Conservation (phyloP, 2,113 vertebrate genomes). For the Bagarius yarrelli region DNA sequence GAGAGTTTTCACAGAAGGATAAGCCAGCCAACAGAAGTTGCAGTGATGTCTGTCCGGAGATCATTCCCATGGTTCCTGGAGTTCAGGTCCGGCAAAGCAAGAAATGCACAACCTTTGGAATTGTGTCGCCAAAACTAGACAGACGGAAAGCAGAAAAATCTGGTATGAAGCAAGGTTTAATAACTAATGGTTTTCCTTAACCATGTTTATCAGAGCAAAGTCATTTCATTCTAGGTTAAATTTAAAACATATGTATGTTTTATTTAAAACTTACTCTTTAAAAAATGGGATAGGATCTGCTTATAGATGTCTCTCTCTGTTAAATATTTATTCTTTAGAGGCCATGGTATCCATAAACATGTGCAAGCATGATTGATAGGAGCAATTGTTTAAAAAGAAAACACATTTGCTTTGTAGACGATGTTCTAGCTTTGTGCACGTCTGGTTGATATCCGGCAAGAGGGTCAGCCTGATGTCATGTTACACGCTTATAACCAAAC, state of each 20-base stretch:
- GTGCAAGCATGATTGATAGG: slow-evolving; percentile 35
- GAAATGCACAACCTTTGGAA: slow-evolving; percentile 63
- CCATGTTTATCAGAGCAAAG: background rate
- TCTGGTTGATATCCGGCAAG: slow-evolving; percentile 21
- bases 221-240: background rate
- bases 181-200: background rate
- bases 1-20: slow-evolving; percentile 73
- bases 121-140: slow-evolving; percentile 69
- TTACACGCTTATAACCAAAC: slow-evolving; percentile 33
- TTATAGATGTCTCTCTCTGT: background rate
- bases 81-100: slow-evolving; percentile 67
- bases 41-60: slow-evolving; percentile 69
- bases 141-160: slow-evolving; percentile 66
- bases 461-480: slow-evolving; percentile 26
- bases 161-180: slow-evolving; percentile 68
- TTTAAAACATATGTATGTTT: slow-evolving; percentile 17
- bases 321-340: slow-evolving; percentile 10
- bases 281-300: slow-evolving; percentile 23
- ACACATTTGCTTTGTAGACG: slow-evolving; percentile 7
- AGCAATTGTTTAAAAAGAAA: slow-evolving; percentile 30
- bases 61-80: slow-evolving; percentile 52
- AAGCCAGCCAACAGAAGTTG: slow-evolving; percentile 61
- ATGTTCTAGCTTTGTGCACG: slow-evolving; percentile 9
- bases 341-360: slow-evolving; percentile 29
- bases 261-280: slow-evolving; percentile 17